Evolutionary conservation across 2,888 invertebrate genomes (phyloP), one percentile per base, ranked within the genome.

Genomic region (Petrolisthes cinctipes): DNA sequence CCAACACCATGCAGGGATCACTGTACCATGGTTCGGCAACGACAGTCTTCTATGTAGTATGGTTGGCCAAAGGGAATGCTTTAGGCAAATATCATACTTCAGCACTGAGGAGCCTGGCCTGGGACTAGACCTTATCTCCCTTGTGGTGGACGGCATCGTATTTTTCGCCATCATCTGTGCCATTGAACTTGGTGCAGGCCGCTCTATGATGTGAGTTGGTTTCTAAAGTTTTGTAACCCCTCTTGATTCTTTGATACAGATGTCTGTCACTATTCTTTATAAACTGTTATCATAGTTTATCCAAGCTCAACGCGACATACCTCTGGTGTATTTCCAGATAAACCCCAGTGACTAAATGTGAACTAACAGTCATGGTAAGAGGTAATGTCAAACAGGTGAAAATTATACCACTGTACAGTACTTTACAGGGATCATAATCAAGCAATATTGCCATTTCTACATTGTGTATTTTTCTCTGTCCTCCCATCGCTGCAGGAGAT

Each of bases 51-150:
- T 54, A 51, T 81, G 85, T 56, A 57, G 14, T 0, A 51, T 53
- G 11, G 53, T 51, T 0, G 57, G 81, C 23, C 4, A 14, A 6
- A 75, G 17, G 51, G 37, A n/a, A 91, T 92, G 88, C 57, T 90
- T 86, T 57, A 20, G 86, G 78, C 20, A 66, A 5, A n/a, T 54
- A 51, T 85, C 84, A 5, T 90, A 90, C 71, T 88, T 92, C 83
- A 92, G 92, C 5, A 91, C 92, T 9, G 91, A 92, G 6, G 94
- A 93, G 93, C 92, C 93, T 14, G 92, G 93, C 81, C 92, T 94
- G 83, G 94, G 94, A 3, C 91, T 92, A 23, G 94, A 94, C 91
- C 91, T 94, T 23, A 91, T 93, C 75, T 91, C 92, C 56, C 92
- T 94, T 91, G 90, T 92, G 68, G 91, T 93, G 66, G 90, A 93